Conservation (phyloP, 2,888 invertebrate genomes). For the Pristionchus exspectatus region DNA sequence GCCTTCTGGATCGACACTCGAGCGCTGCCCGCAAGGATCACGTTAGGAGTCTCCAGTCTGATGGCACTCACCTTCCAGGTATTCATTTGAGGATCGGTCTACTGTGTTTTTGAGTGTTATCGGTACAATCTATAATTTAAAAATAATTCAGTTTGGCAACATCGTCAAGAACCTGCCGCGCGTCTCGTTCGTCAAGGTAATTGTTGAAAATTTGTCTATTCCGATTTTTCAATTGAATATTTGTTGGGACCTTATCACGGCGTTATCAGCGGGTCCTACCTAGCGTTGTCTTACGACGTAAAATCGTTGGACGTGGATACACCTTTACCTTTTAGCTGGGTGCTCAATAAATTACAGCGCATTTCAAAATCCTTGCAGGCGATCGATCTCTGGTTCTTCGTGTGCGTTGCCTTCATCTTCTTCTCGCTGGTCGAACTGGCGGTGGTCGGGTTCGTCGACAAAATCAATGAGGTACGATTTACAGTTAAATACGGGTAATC, state of each 20-base stretch:
- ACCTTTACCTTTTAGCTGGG: no score
- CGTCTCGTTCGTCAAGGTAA: constrained; percentile 78
- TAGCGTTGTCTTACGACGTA: no score
- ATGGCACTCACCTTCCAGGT: constrained; percentile 78
- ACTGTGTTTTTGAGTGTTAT: not conserved
- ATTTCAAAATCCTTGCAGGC: constrained; percentile 61
- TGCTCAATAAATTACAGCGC: no score
- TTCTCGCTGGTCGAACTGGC: constrained; percentile 77
- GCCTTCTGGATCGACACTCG: constrained; percentile 78
- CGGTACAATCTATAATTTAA: no score
- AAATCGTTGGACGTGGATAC: no score
- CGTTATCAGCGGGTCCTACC: no score
- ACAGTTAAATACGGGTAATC: no score
- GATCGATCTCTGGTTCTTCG: constrained; percentile 78
- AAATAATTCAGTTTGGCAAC: constrained; percentile 75
- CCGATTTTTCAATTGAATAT: no score
- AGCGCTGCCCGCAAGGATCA: constrained; percentile 78
- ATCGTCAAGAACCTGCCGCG: constrained; percentile 78
- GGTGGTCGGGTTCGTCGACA: constrained; percentile 77
- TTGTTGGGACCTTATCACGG: no score
- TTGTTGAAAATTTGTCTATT: no score
- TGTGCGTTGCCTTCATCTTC: constrained; percentile 78
- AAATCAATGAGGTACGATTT: constrained; percentile 62
- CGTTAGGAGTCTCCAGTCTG: constrained; percentile 76
- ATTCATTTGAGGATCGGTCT: constrained; percentile 11